These are phyloP conservation scores for Sipha maydis DNA, from an alignment of 2,888 invertebrate species.

Conservation along the genomic window DNA sequence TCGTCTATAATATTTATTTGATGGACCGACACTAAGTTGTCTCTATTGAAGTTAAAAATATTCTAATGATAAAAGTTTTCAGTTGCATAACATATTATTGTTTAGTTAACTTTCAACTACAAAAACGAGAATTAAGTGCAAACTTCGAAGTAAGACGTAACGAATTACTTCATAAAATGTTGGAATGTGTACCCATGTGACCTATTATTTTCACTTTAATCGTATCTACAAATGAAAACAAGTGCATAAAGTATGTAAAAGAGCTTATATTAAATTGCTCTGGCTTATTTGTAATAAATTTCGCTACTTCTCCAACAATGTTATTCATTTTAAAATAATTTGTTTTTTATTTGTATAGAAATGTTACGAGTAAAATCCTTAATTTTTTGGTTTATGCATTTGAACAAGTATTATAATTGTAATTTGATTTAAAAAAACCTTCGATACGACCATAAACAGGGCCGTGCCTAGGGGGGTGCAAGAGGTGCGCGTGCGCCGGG, in stretches of 20 bases:
- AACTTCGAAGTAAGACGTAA: constrained; percentile 12
- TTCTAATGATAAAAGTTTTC: constrained; percentile 27
- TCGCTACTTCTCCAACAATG: no score
- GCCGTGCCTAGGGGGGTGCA: no score
- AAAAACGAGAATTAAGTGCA: constrained; percentile 11
- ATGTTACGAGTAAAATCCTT: no score
- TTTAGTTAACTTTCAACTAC: constrained; percentile 24
- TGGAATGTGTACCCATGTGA: constrained; percentile 18
- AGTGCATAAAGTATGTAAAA: neutral
- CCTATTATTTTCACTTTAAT: constrained; percentile 32
- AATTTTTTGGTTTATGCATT: no score
- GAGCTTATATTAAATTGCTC: no score
- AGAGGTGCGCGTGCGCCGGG: no score
- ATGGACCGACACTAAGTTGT: neutral
- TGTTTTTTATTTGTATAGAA: no score
- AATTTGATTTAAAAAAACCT: no score
- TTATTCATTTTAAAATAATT: no score
- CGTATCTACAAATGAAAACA: neutral
- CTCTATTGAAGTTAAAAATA: neutral
- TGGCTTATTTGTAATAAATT: no score
- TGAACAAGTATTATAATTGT: no score
- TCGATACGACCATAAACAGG: no score
- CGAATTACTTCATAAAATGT: neutral
- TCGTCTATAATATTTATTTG: neutral
- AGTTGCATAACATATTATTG: neutral